Base-by-base conservation (phyloP, 2,113 vertebrate genomes). In the Archilochus colubris region DNA sequence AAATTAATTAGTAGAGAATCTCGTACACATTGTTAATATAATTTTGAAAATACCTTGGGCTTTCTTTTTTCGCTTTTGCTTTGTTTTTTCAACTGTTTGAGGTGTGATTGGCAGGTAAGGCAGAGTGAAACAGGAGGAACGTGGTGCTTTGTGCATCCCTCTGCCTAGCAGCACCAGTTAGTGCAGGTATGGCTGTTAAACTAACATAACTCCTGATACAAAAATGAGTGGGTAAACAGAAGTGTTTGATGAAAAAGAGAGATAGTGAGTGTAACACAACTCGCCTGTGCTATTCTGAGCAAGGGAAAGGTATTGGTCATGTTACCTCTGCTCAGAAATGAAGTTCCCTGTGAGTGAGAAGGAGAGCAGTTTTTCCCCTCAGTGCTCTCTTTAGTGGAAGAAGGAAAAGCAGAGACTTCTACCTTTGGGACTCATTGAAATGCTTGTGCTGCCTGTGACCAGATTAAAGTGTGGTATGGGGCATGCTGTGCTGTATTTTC, bases 191-290 rank as follows among this genome's bases (percentile, higher is more conserved):
- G n/a, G 59, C 78, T 61, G 66, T 86, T 81, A 25, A 51, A 4
- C 88, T 67, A 81, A 88, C 18, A 7, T 44, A 87, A 55, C 69
- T 21, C 3, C 88, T 80, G 75, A 61, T 91, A 88, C 66, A 70
- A 73, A 81, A 92, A 31, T 43, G 54, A 88, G 31, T 38, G 91
- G 44, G 93, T 62, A 95, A 96, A 96, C 74, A 95, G 54, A 92
- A n/a, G 63, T 50, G 53, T 81, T 77, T 83, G 92, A 88, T 86
- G 54, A 15, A 67, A 82, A 67, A 67, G 21, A n/a, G 48, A 55
- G 63, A 74, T 80, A 92, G 50, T 4, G 44, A 25, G 50, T 69
- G 36, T 74, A 77, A 83, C 21, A 73, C 73, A 78, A 67, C 82
- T 88, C 4, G 0, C 14, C 27, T 69, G 74, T 1, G 3, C 38